Base-by-base conservation (phyloP, 2,113 vertebrate species). In the Chaenogobius annularis region DNA sequence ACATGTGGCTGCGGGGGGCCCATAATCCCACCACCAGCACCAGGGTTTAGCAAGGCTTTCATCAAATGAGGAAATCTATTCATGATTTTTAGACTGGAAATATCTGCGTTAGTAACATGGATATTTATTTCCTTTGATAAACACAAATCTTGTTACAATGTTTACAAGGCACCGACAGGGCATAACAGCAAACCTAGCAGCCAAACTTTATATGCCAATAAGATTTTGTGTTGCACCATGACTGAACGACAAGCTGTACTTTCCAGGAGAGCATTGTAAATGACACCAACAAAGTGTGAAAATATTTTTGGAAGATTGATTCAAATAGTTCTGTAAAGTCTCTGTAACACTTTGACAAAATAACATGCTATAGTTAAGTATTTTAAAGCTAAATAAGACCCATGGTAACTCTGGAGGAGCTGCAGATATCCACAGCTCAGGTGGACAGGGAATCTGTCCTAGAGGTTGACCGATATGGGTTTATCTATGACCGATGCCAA, bases 1-100 rank as follows among this genome's bases (percentile, higher is more conserved):
- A 70, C 74, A 76, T 79, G 63, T 68, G 68, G 64, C 85, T 80
- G 61, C 64, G 75, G 83, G 37, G 64, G 65, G 50, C 37, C 69
- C 82, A 47, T 84, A 78, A 79, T 79, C 80, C 70, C 70, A 47
- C 52, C 43, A 43, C 59, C 68, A 72, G 80, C 75, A 86, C 75
- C 85, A 83, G 78, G 80, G 64, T 74, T 83, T 72, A 72, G 40
- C 12, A 11, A 20, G 43, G 83, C 40, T 78, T 72, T 81, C 74
- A 71, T 63, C 46, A 80, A 73, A 63, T 73, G 20, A 79, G 47
- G 73, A 74, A 68, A 75, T 76, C 59, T 56, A 69, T 77, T 79
- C 69, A 44, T 73, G 61, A 72, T 58, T 68, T 46, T 74, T 66
- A 56, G 15, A 1, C 22, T 54, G 52, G 31, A 44, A 59, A 40